A percentile compares a stretch with the other conserved stretches of the same genome.
Evolutionary conservation across 2,888 invertebrate species (phyloP).

Genomic region (Pachymerium ferrugineum): DNA sequence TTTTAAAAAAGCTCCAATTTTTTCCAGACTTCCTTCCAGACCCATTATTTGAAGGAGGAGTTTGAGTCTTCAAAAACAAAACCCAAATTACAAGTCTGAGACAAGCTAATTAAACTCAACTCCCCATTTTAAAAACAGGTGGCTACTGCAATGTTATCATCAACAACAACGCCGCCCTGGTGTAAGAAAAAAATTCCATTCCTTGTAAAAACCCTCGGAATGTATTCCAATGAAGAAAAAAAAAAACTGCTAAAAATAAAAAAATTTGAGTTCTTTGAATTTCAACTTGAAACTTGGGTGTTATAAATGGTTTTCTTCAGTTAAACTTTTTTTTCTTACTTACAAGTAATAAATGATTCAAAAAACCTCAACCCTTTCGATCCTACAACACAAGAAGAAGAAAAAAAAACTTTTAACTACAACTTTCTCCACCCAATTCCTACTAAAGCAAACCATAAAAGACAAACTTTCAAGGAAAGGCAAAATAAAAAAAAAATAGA

Average conservation of each 20-base stretch:
- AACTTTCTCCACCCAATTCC: no score
- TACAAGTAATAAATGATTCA: no score
- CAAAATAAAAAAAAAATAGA: no score
- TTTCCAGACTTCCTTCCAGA: constrained; percentile 21
- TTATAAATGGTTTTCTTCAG: no score
- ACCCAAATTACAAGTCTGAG: constrained; percentile 15
- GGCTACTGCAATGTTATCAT: constrained; percentile 22
- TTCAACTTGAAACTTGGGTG: no score
- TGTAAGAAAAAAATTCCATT: constrained; percentile 18
- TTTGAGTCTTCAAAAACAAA: constrained; percentile 12
- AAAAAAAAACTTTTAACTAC: no score
- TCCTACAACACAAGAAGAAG: no score
- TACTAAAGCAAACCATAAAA: no score
- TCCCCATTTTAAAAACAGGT: constrained; percentile 18
- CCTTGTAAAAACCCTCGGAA: not conserved
- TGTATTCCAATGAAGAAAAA: not conserved
- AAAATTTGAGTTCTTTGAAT: no score
- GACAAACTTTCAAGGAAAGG: no score
- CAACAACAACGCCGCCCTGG: constrained; percentile 12
- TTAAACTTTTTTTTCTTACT: no score
- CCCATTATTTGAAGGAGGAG: not conserved
- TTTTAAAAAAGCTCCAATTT: not conserved
- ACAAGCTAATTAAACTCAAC: constrained; percentile 24
- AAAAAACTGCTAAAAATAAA: not conserved
- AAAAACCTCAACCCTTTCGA: no score